Evolutionary conservation across 2,797 vertebrate species (phyloP).

Genomic region (Arrhamphus sclerolepis): DNA sequence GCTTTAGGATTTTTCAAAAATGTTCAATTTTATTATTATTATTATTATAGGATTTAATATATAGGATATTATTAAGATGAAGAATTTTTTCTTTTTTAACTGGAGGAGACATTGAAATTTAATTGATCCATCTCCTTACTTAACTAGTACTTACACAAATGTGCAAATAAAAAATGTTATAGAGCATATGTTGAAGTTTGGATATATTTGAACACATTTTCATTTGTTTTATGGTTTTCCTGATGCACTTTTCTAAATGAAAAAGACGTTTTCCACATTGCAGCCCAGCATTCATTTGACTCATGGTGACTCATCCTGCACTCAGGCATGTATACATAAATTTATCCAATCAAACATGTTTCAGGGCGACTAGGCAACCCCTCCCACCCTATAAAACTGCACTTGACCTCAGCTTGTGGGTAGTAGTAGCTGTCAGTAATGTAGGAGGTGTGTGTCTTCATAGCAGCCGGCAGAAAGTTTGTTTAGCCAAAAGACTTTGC

Average conservation of each 20-base stretch:
- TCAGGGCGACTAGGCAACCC: conserved; percentile 1
- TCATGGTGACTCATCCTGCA: conserved; percentile 17
- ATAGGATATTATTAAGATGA: too few species aligned
- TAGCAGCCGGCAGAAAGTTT: conserved; percentile 12
- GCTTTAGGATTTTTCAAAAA: too few species aligned
- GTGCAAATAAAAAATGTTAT: too few species aligned
- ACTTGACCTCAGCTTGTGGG: conserved; percentile 25
- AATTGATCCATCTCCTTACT: too few species aligned
- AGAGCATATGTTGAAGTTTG: too few species aligned
- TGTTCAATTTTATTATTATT: too few species aligned
- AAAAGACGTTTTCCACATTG: neutral
- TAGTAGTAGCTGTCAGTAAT: conserved; percentile 10
- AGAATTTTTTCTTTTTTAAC: too few species aligned
- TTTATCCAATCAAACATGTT: conserved; percentile 14
- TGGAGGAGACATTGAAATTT: too few species aligned
- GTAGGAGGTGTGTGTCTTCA: conserved; percentile 27
- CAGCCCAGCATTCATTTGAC: conserved; percentile 13
- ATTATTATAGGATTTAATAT: too few species aligned
- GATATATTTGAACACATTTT: neutral
- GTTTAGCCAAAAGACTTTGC: conserved; percentile 1
- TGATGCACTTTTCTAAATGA: neutral
- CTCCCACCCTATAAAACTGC: conserved; percentile 3
- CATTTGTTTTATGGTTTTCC: conserved; percentile 3
- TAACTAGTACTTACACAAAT: too few species aligned
- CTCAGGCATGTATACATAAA: conserved; percentile 9